Evolutionary conservation across 2,113 vertebrate genomes (phyloP), one percentile per base, ranked within the genome.

Genomic region (Herpailurus yagouaroundi): DNA sequence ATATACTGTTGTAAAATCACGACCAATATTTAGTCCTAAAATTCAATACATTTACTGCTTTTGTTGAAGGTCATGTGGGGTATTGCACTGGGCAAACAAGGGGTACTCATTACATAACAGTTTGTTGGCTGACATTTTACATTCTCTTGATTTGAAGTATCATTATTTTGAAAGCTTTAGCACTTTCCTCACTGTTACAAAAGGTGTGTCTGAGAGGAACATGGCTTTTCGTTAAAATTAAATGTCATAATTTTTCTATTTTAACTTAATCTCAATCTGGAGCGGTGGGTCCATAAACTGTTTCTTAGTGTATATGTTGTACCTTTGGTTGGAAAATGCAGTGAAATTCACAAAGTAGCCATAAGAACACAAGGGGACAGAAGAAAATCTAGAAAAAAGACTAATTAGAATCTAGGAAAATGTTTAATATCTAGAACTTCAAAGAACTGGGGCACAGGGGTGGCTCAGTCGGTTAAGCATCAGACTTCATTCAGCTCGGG

Each of bases 111-210:
- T 48, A 79, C 55, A 25, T 29, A n/a, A 63, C 6, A 89, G 3
- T 38, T 15, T 55, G 12, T 45, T 81, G 4, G 41, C n/a, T 63
- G 64, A n/a, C 55, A 85, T 36, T 73, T 97, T 41, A 89, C 10
- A 77, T 27, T 94, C 29, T 45, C 14, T 8, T 83, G 55, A 81
- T 38, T 36, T 60, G 36, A 95, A 95, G 9, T 57, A 71, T 55
- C 52, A 55, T 23, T 68, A 83, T 89, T 95, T 89, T 80, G 60
- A 94, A 95, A 86, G 73, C 50, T 84, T 94, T 55, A 80, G 33
- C 25, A 83, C 50, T 74, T 82, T 33, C 3, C 27, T 84, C 69
- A 13, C 27, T 84, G 38, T 80, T 55, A 93, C 27, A 94, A 87
- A 89, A 71, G 7, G n/a, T 57, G 8, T 87, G 41, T 93, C 82